Base-by-base conservation (phyloP, 2,888 invertebrate species). In the Macaria notata region DNA sequence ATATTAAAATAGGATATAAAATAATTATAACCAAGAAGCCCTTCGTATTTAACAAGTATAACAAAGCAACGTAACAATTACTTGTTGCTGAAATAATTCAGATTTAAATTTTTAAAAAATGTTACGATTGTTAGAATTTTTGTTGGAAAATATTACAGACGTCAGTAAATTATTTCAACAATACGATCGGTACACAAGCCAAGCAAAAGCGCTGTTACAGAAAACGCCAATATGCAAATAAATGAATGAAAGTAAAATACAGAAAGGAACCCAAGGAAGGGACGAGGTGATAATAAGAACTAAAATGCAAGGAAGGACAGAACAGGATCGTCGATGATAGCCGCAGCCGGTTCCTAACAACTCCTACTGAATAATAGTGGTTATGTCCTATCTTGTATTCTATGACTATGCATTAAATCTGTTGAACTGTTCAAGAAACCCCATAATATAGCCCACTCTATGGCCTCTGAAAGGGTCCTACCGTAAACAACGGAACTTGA, bases 241-340 rank as follows among this genome's bases (percentile, higher is more conserved):
- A 88, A 72, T 70, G 63, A 74, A 83, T 70, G 72, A 84, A 81
- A 74, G 69, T 77, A 86, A 83, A 75, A 79, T 78, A 87, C 72
- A 83, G 85, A 81, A 31, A 65, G 86, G 85, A 84, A 66, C 70
- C 74, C 72, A 62, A 71, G 84, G 83, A 84, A 52, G 62, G 63
- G 81, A 80, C 72, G 52, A 76, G 76, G 74, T 59, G 68, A 70
- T 67, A 41, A 70, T 67, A 41, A 71, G 68, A 71, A 74, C 78
- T 72, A 75, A 78, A 80, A 79, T 76, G 81, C 83, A 79, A 71
- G 75, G 43, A 44, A 65, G 86, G 83, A 81, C 66, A 69, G 77
- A 77, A 79, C 69, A 81, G 88, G 81, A 78, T 84, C 79, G 81
- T 86, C 84, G 88, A 89, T 88, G 88, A 88, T 86, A 89, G 89